Base-by-base conservation (phyloP, 2,888 invertebrate species). In the Pterostichus niger region DNA sequence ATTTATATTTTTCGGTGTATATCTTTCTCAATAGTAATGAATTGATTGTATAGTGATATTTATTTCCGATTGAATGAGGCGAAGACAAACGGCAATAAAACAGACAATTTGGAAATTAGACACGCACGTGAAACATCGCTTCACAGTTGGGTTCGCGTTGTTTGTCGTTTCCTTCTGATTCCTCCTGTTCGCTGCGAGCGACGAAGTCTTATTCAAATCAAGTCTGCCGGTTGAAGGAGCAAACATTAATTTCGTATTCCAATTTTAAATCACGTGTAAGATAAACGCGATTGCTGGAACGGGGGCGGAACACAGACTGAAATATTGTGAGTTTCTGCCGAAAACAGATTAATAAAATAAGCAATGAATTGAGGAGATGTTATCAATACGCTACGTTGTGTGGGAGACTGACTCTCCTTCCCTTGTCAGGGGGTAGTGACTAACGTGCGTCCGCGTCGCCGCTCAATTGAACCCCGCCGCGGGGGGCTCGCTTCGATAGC, bases 241-340 rank as follows among this genome's bases (percentile, higher is more conserved):
- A 83, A 83, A 83, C 83, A 83, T 83, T 83, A 83, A 83, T 83
- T 83, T 83, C 77, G 83, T 77, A 83, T 83, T 77, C 83, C 83
- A 83, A 83, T 83, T 83, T 83, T 83, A 83, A 83, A 83, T 83
- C 83, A 83, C 83, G 83, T 83, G 83, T 77, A 83, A 83, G 83
- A 83, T 83, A 83, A 77, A 83, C 83, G 83, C 77, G 83, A 83
- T 68, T 77, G 83, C 77, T 73, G n/a, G 64, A 31, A 24, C 52
- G 54, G 52, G 82, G 82, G 83, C 64, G 83, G 61, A 59, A 54
- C 76, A 75, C 64, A 46, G 77, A 68, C 83, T 83, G 83, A 83
- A 83, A 83, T 83, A 83, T 83, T 83, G 83, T 77, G 83, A 61
- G 68, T 52, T 77, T 61, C 68, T 68, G 83, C 61, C 76, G 77